phyloP scores from a whole-genome alignment of 2,113 vertebrate genomes.

The Echinops telfairi region DNA sequence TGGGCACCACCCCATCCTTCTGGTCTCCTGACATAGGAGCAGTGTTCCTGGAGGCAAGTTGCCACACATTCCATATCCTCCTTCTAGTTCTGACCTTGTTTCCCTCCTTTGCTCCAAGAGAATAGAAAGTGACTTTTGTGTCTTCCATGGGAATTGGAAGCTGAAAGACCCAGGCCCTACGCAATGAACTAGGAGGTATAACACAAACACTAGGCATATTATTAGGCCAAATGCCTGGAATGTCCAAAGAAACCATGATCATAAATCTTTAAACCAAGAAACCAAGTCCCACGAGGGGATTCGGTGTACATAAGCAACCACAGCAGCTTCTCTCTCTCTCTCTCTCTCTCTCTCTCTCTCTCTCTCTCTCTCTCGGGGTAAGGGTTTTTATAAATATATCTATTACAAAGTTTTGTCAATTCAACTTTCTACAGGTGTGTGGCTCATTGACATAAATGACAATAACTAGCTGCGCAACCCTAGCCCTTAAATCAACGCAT shows the following conservation, averaged over 20 bases:
- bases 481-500: background rate
- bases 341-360: too few relatives aligned
- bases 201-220: background rate
- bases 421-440: background rate
- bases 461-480: background rate
- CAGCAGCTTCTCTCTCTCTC: background rate
- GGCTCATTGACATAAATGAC: background rate
- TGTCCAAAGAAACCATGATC: background rate
- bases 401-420: background rate
- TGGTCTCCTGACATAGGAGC: too few relatives aligned
- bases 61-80: too few relatives aligned
- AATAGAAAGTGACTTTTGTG: too few relatives aligned
- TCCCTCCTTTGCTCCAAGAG: too few relatives aligned
- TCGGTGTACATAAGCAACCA: background rate
- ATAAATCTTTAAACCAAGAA: background rate
- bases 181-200: background rate
- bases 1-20: too few relatives aligned
- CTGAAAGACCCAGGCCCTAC: too few relatives aligned
- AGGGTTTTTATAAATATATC: background rate
- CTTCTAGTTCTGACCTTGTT: too few relatives aligned
- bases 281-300: background rate
- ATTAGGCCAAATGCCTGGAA: background rate
- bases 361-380: too few relatives aligned
- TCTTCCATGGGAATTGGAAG: too few relatives aligned
- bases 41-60: too few relatives aligned